phyloP scores from a whole-genome alignment of 2,888 invertebrate genomes.

The Caenorhabditis sp. region DNA sequence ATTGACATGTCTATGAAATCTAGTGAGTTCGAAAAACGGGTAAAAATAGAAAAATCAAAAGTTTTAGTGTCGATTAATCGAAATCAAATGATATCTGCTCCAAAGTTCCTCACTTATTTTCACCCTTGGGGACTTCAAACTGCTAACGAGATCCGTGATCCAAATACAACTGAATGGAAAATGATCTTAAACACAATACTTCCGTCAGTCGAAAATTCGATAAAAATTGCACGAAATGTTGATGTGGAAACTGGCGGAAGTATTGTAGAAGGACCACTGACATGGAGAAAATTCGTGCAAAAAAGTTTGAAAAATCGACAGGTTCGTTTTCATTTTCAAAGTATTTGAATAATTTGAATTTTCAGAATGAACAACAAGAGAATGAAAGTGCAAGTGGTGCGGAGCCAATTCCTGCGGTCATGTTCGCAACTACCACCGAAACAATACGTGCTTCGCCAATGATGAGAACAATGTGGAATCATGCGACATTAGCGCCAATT shows the following conservation, averaged over 20 bases:
- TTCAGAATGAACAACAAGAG: constrained; percentile 24
- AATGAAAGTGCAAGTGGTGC: constrained; percentile 67
- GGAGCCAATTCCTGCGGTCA: constrained; percentile 73
- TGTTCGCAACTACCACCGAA: constrained; percentile 45
- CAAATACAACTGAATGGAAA: constrained; percentile 35
- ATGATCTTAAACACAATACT: constrained; percentile 23
- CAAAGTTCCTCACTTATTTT: constrained; percentile 45
- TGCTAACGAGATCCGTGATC: constrained; percentile 56
- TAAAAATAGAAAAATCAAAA: neutral
- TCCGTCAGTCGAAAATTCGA: constrained; percentile 44
- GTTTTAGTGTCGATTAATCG: constrained; percentile 14
- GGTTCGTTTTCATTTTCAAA: no score
- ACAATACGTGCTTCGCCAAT: constrained; percentile 38
- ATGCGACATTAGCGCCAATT: constrained; percentile 90
- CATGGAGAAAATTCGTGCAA: constrained; percentile 96
- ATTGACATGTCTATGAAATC: constrained; percentile 36
- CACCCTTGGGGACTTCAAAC: constrained; percentile 66
- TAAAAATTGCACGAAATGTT: constrained; percentile 28
- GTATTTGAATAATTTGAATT: no score
- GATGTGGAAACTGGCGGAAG: neutral
- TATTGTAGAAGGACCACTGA: constrained; percentile 90
- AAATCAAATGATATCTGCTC: neutral
- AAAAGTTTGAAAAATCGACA: constrained; percentile 32
- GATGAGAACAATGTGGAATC: constrained; percentile 13
- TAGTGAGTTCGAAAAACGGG: neutral